A percentile compares a stretch with the other conserved stretches of the same genome.
Conservation (phyloP, 2,888 invertebrate genomes). For the Pediacus dermestoides region DNA sequence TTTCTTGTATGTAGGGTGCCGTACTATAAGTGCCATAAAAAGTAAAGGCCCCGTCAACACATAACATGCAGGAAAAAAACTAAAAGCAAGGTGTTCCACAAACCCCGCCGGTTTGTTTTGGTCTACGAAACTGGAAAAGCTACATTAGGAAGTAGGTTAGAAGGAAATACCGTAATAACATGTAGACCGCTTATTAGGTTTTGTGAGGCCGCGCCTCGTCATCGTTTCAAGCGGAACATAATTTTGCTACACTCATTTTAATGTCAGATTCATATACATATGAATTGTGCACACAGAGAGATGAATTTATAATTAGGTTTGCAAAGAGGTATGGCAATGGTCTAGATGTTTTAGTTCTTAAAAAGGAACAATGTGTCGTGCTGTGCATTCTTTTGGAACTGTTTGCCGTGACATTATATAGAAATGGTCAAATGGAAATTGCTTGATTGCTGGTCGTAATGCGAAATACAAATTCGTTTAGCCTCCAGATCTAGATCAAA, state of each 20-base stretch:
- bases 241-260: too few species aligned
- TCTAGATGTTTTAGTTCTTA: slow-evolving; percentile 6
- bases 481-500: slow-evolving; percentile 7
- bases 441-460: too few species aligned
- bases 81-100: too few species aligned
- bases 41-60: too few species aligned
- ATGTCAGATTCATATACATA: too few species aligned
- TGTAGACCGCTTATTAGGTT: slow-evolving; percentile 12
- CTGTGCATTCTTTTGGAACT: slow-evolving; percentile 5
- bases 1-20: too few species aligned
- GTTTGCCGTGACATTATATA: slow-evolving; percentile 9
- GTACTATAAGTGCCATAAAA: too few species aligned
- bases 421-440: slow-evolving; percentile 4
- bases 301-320: slow-evolving; percentile 9
- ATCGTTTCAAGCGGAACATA: slow-evolving; percentile 3
- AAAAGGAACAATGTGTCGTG: slow-evolving; percentile 7
- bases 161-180: slow-evolving; percentile 36
- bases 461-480: slow-evolving; percentile 4
- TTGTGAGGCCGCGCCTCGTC: slow-evolving; percentile 2
- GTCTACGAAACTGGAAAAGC: slow-evolving; percentile 29
- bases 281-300: too few species aligned
- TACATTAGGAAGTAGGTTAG: slow-evolving; percentile 33
- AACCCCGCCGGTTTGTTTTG: slow-evolving; percentile 24
- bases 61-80: too few species aligned
- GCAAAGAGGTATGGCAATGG: slow-evolving; percentile 7